Conservation (phyloP, 2,113 vertebrate genomes). For the Oreochromis niloticus region DNA sequence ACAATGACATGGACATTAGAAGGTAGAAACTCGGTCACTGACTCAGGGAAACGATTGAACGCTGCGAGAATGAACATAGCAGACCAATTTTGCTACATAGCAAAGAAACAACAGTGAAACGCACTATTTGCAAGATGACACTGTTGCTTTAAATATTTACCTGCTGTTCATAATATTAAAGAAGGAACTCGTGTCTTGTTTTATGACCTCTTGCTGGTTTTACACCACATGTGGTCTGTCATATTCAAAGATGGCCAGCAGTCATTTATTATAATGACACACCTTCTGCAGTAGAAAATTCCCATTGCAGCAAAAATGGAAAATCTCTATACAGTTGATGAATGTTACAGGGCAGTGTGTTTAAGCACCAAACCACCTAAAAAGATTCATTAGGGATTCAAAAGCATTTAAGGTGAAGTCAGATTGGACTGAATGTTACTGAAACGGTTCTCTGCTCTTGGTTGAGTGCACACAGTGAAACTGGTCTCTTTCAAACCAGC, state of each 20-base stretch:
- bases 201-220: neutral
- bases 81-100: neutral
- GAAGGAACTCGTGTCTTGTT: neutral
- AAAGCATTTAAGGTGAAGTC: neutral
- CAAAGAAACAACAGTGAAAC: neutral
- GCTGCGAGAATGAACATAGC: neutral
- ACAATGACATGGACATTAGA: neutral
- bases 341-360: neutral
- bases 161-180: neutral
- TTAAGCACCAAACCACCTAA: neutral
- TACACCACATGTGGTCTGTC: neutral
- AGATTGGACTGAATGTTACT: neutral
- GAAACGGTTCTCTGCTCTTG: neutral
- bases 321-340: neutral
- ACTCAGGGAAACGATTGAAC: neutral
- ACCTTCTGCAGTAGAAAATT: neutral
- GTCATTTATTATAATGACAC: neutral
- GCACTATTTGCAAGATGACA: neutral
- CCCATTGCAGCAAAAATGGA: neutral
- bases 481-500: slow-evolving; percentile 30
- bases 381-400: neutral
- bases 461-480: neutral
- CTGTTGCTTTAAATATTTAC: neutral
- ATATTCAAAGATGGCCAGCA: neutral
- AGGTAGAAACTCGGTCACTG: neutral